Evolutionary conservation across 2,888 invertebrate species (phyloP), one percentile per base, ranked within the genome.

Genomic region (Laothoe populi): DNA sequence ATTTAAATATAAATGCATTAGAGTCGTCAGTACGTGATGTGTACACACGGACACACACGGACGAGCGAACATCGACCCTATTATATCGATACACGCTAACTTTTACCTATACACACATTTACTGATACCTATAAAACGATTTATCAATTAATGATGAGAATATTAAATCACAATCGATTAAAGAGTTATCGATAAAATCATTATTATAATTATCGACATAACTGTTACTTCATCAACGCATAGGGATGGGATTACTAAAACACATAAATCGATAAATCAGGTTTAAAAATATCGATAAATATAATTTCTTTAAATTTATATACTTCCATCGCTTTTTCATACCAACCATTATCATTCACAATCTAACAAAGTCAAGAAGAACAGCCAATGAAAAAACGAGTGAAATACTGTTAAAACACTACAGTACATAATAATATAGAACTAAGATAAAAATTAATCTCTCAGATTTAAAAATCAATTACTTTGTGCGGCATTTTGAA

Each of bases 1-100:
- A 63, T 67, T 71, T 75, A 79, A 79, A 75, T 79, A 86, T 89
- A 89, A 89, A 89, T 89, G 89, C 89, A 86, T 78, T 81, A 81
- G 72, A 81, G 84, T 82, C 86, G 77, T 69, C 64, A 68, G n/a
- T n/a, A 66, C 76, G 82, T 78, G 81, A 79, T 77, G 81, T 77
- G 70, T 70, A 62, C 66, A n/a, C n/a, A n/a, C n/a, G n/a, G n/a
- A n/a, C n/a, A n/a, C n/a, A n/a, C n/a, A 71, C 64, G 67, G 70
- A 69, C 73, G 66, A 72, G 73, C 68, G 63, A 64, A 60, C 61
- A 61, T 58, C 24, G 57, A 35, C 24, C 31, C 45, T 19, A 16
- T n/a, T 19, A 13, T 13, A 19, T 21, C 59, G 35, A 63, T 19
- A 31, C 31, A 7, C 31, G 49, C 7, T 24, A 23, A 26, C 24